Evolutionary conservation across 2,797 vertebrate genomes (phyloP).

Genomic region (Eleutherodactylus coqui): DNA sequence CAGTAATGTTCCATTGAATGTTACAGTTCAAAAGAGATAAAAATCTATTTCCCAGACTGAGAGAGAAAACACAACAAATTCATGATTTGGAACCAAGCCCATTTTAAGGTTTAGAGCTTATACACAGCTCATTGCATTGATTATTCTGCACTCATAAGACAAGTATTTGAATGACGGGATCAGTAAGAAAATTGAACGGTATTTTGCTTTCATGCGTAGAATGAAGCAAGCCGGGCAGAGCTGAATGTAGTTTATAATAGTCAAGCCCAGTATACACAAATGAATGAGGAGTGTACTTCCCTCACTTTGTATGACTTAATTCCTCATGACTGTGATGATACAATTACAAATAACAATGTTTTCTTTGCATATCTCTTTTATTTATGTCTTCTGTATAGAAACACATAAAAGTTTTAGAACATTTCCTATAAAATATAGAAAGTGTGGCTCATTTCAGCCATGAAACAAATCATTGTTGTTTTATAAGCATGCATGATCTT

Average conservation of each 20-base stretch:
- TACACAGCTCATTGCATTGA: slow-evolving; percentile 44
- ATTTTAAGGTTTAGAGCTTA: slow-evolving; percentile 32
- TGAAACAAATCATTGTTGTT: slow-evolving; percentile 43
- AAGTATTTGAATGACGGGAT: slow-evolving; percentile 51
- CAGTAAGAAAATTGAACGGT: slow-evolving; percentile 47
- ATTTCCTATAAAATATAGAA: background rate
- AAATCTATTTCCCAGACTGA: slow-evolving; percentile 10
- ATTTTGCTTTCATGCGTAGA: slow-evolving; percentile 50
- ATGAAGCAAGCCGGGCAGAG: slow-evolving; percentile 30
- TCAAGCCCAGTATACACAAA: slow-evolving; percentile 26
- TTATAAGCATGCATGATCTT: slow-evolving; percentile 25
- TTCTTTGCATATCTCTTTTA: slow-evolving; percentile 12
- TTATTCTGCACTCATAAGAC: slow-evolving; percentile 51
- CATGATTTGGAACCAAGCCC: slow-evolving; percentile 24
- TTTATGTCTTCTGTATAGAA: slow-evolving; percentile 4
- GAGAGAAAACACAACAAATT: slow-evolving; percentile 20
- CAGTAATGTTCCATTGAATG: slow-evolving; percentile 44
- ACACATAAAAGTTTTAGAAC: slow-evolving; percentile 21
- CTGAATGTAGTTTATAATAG: slow-evolving; percentile 30
- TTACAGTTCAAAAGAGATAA: slow-evolving; percentile 36
- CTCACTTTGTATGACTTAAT: slow-evolving; percentile 24
- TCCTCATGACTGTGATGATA: slow-evolving; percentile 10
- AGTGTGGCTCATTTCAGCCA: slow-evolving; percentile 16
- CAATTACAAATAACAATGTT: slow-evolving; percentile 41
- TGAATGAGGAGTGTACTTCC: slow-evolving; percentile 19